These are phyloP conservation scores for Ganaspis sp. DNA, from an alignment of 1,140 invertebrate genomes.

Conservation along the genomic window DNA sequence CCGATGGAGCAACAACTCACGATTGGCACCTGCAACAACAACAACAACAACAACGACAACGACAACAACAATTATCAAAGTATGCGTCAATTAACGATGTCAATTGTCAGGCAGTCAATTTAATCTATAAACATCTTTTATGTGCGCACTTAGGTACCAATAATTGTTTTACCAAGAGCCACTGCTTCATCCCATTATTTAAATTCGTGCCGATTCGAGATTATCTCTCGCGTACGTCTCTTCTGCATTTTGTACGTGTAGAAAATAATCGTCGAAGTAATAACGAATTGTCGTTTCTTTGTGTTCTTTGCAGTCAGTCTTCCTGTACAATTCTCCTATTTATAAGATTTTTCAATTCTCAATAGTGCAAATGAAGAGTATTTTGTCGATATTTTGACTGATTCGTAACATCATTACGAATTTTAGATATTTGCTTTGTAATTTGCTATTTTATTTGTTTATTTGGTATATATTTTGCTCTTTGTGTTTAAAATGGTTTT, in stretches of 20 bases:
- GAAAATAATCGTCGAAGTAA: slow-evolving; percentile 32
- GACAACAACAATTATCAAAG: slow-evolving; percentile 68
- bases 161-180: slow-evolving; percentile 45
- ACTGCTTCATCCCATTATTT: slow-evolving; percentile 36
- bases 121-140: slow-evolving; percentile 67
- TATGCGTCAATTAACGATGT: slow-evolving; percentile 72
- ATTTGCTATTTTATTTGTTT: too few relatives aligned
- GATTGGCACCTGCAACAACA: slow-evolving; percentile 62
- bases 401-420: too few relatives aligned
- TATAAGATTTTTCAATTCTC: not conserved
- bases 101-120: slow-evolving; percentile 69
- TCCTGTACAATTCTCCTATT: slow-evolving; percentile 8
- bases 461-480: too few relatives aligned
- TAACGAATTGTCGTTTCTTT: not conserved
- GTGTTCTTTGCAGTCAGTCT: not conserved
- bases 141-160: slow-evolving; percentile 62
- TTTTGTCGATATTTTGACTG: too few relatives aligned
- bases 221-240: slow-evolving; percentile 7
- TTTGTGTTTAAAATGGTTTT: too few relatives aligned
- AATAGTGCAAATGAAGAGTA: not conserved
- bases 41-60: too few relatives aligned
- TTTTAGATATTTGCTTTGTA: too few relatives aligned
- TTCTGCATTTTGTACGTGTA: slow-evolving; percentile 29
- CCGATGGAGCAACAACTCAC: slow-evolving; percentile 57
- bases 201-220: slow-evolving; percentile 33